Base-by-base conservation (phyloP, 92 coral and sea anemone species). In the Bergia sp. region DNA sequence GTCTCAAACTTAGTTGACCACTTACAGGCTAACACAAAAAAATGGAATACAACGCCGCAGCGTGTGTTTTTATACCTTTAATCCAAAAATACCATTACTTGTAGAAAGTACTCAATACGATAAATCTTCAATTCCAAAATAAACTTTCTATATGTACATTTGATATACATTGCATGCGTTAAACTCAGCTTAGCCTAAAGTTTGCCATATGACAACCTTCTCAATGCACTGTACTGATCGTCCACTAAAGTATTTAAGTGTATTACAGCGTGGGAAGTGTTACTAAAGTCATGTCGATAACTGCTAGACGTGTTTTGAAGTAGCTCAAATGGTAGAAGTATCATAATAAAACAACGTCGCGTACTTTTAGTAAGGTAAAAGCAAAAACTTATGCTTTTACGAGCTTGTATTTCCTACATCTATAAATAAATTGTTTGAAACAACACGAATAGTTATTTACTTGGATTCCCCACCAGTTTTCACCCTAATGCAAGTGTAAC, bases 11-110 rank as follows among this genome's bases (percentile, higher is more conserved):
- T 50, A 15, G 57, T 50, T 50, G 57, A 6, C 9, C 0, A 50
- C 57, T 9, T 1, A 9, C 9, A 9, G 57, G 57, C 57, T 50
- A 1, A 11, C 58, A 53, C 58, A 53, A 15, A 53, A 53, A 53
- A 53, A 12, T 10, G 58, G 58, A 53, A 53, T 2, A 53, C 49
- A 75, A 40, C n/a, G 5, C 42, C 80, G 43, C n/a, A 1, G 36
- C 16, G 13, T 36, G 72, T 50, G 55, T 49, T 83, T 83, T n/a
- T 83, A n/a, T 69, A 21, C 3, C 44, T 84, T 84, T 84, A 84
- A 84, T 84, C 61, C 87, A 84, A 84, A 80, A 84, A 84, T 49
- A 45, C 72, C 77, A 74, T 12, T 39, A 45, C 75, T 47, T 45
- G 77, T 84, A 69, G 87, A 84, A 83, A 83, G 86, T 41, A 42